Evolutionary conservation across 2,113 vertebrate species (phyloP).

Genomic region (Sula dactylatra): DNA sequence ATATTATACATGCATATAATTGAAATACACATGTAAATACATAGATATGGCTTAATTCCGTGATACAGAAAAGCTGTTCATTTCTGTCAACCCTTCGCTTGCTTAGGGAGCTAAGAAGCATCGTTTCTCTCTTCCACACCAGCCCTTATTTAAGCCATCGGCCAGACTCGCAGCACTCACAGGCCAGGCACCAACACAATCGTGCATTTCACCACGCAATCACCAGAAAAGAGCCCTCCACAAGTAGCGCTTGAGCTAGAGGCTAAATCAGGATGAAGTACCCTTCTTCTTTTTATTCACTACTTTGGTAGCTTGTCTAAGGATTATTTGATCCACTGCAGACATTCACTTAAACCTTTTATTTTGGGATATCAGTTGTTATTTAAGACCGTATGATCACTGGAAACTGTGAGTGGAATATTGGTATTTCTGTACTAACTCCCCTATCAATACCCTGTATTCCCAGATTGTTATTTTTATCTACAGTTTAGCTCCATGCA

Average conservation of each 20-base stretch:
- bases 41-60: not conserved
- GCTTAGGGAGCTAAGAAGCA: not conserved
- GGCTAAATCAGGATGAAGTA: conserved; percentile 24
- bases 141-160: rapidly evolving
- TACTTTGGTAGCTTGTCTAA: not conserved
- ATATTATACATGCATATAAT: not conserved
- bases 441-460: not conserved
- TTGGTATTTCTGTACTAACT: not conserved
- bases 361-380: not conserved
- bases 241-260: not conserved
- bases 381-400: not conserved
- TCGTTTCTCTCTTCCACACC: not conserved
- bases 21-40: not conserved
- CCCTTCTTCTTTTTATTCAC: not conserved
- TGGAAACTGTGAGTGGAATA: not conserved
- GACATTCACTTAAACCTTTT: not conserved
- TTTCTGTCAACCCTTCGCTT: not conserved
- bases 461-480: conserved; percentile 3
- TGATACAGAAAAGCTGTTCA: not conserved
- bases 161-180: not conserved
- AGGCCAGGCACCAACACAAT: rapidly evolving
- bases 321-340: not conserved
- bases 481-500: not conserved
- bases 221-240: not conserved
- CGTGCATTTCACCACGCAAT: not conserved